A percentile compares a stretch with the other conserved stretches of the same genome.
Evolutionary conservation across 2,888 invertebrate species (phyloP).

Genomic region (Catocala fraxini): DNA sequence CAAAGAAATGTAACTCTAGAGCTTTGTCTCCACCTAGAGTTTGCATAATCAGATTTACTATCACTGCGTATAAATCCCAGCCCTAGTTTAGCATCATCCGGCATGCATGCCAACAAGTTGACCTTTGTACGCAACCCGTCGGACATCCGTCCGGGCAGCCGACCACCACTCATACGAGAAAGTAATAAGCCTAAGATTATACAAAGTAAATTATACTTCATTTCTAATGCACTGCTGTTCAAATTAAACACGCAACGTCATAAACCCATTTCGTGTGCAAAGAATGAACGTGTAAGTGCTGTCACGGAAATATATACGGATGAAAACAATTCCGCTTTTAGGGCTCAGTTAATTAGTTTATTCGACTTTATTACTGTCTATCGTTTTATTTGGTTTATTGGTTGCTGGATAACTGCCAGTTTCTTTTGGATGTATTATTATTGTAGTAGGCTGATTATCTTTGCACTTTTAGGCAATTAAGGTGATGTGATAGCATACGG

Average conservation of each 20-base stretch:
- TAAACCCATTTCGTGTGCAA: slow-evolving; percentile 53
- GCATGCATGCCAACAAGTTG: slow-evolving; percentile 11
- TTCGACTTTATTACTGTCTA: background rate
- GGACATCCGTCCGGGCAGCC: slow-evolving; percentile 26
- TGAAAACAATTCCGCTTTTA: background rate
- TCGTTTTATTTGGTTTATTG: too few relatives aligned
- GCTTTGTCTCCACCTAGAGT: background rate
- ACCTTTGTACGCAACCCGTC: slow-evolving; percentile 33
- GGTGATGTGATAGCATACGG: too few relatives aligned
- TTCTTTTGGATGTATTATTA: background rate
- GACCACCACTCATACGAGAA: slow-evolving; percentile 5
- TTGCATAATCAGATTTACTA: background rate
- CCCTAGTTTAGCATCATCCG: slow-evolving; percentile 18
- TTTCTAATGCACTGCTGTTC: slow-evolving; percentile 55
- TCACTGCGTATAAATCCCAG: slow-evolving; percentile 23
- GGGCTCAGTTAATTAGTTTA: slow-evolving; percentile 5
- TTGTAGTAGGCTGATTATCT: background rate
- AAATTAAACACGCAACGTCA: slow-evolving; percentile 59
- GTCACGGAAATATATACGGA: slow-evolving; percentile 26
- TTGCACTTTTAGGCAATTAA: too few relatives aligned
- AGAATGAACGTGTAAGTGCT: slow-evolving; percentile 21
- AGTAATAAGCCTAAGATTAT: slow-evolving; percentile 50
- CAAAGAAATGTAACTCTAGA: too few relatives aligned
- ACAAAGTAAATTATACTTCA: slow-evolving; percentile 44
- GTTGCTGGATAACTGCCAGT: too few relatives aligned